Evolutionary conservation across 2,888 invertebrate genomes (phyloP).

Genomic region (Cheilosia variabilis): DNA sequence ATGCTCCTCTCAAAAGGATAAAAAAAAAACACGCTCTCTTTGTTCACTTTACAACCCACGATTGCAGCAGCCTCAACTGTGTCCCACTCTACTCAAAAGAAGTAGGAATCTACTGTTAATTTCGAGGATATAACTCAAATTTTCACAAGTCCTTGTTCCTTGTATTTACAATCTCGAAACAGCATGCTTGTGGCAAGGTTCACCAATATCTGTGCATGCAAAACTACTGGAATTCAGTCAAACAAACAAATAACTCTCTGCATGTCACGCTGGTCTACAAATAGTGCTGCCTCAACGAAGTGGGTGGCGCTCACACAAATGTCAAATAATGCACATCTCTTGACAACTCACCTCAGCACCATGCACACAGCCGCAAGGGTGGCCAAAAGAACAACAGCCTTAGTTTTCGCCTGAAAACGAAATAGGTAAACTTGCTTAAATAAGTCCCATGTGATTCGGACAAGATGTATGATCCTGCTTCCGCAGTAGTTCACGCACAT

Average conservation of each 20-base stretch:
- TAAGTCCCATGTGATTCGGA: conserved; percentile 17
- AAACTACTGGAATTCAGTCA: conserved; percentile 36
- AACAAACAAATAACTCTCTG: conserved; percentile 15
- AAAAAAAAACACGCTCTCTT: neutral
- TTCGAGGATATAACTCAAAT: conserved; percentile 26
- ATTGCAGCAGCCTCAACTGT: neutral
- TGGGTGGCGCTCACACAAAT: neutral
- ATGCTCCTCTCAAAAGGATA: too few relatives aligned
- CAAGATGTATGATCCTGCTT: conserved; percentile 27
- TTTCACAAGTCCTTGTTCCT: conserved; percentile 24
- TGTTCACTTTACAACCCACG: neutral
- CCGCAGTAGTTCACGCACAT: conserved; percentile 7
- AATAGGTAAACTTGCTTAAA: conserved; percentile 46
- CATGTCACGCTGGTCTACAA: conserved; percentile 14
- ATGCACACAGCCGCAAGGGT: neutral
- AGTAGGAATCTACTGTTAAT: conserved; percentile 4
- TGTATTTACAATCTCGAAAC: neutral
- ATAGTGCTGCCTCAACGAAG: neutral
- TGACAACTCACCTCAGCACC: conserved; percentile 22
- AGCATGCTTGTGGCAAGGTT: conserved; percentile 2
- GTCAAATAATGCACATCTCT: conserved; percentile 5
- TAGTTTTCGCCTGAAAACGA: conserved; percentile 36
- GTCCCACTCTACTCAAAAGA: conserved; percentile 26
- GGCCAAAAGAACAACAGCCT: conserved; percentile 17
- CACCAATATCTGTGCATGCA: conserved; percentile 23